Evolutionary conservation across 2,888 invertebrate genomes (phyloP).

Genomic region (Minunthozetes semirufus): DNA sequence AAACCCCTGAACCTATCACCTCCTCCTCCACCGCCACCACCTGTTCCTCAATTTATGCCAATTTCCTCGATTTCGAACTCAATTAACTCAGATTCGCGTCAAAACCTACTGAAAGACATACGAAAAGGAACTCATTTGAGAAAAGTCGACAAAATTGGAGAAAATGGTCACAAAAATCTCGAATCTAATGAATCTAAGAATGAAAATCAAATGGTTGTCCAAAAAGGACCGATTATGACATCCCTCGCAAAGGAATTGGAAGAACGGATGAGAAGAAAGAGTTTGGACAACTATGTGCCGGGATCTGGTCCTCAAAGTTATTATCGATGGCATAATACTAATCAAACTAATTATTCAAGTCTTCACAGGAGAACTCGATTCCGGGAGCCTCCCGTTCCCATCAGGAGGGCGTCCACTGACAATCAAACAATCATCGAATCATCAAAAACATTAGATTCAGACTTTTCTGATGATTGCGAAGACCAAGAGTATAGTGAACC

Average conservation of each 20-base stretch:
- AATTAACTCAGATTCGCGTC: background rate
- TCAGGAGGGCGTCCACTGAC: background rate
- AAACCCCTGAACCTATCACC: background rate
- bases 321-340: slow-evolving; percentile 11
- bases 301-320: background rate
- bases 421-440: background rate
- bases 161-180: background rate
- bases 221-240: background rate
- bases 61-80: too few relatives aligned
- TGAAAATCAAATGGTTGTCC: background rate
- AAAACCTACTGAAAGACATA: slow-evolving; percentile 3
- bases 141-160: slow-evolving; percentile 2
- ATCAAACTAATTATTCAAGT: background rate
- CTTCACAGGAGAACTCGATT: background rate
- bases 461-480: slow-evolving; percentile 11
- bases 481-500: background rate
- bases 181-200: background rate
- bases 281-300: background rate
- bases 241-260: background rate
- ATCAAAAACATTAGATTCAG: background rate
- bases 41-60: background rate
- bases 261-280: background rate
- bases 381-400: background rate
- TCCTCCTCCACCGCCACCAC: background rate
- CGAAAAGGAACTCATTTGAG: background rate